These are phyloP conservation scores for Silurus meridionalis DNA, from an alignment of 2,113 vertebrate genomes.

Conservation along the genomic window DNA sequence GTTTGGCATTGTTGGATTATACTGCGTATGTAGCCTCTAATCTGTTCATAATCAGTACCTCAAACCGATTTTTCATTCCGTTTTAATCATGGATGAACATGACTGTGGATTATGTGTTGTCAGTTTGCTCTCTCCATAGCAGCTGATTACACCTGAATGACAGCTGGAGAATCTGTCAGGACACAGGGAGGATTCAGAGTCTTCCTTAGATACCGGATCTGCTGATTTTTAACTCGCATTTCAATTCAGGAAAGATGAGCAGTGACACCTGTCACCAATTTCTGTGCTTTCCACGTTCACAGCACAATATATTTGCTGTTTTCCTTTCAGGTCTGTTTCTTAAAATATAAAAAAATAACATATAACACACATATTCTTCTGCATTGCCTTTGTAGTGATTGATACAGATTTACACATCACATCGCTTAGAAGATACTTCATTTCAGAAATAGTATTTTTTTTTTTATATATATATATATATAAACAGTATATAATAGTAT, in stretches of 20 bases:
- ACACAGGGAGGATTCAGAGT: background rate
- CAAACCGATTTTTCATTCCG: conserved; percentile 58
- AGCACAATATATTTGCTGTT: no score
- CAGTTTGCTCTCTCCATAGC: background rate
- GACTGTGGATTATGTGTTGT: conserved; percentile 65
- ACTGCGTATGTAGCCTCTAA: conserved; percentile 66
- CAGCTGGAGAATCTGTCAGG: conserved; percentile 3
- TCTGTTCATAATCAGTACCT: conserved; percentile 75
- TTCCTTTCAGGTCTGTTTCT: background rate
- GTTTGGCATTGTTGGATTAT: conserved; percentile 19
- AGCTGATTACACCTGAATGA: conserved; percentile 15
- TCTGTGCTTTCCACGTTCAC: background rate
- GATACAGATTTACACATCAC: background rate
- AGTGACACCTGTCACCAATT: background rate
- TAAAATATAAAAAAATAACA: background rate
- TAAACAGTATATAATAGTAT: no score
- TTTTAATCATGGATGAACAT: conserved; percentile 72
- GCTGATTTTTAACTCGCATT: background rate
- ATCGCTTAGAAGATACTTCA: background rate
- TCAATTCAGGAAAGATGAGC: background rate
- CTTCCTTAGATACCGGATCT: background rate
- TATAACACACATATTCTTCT: background rate
- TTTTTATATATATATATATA: no score
- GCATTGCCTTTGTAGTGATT: background rate
- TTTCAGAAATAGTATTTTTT: background rate